A percentile compares a stretch with the other conserved stretches of the same genome.
Evolutionary conservation across 2,888 invertebrate genomes (phyloP).

Genomic region (Cinara cedri): DNA sequence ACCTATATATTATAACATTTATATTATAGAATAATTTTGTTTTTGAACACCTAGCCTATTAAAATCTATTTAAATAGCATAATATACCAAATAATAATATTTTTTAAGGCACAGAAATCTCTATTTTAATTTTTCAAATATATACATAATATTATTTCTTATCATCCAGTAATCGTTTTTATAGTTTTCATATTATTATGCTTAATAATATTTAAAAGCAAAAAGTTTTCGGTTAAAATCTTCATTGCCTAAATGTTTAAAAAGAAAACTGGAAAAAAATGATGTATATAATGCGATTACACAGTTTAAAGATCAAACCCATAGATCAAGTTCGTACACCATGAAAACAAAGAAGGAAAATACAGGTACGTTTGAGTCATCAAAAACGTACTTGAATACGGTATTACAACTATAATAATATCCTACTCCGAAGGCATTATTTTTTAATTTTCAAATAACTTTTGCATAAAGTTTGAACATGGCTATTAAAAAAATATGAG

Average conservation of each 20-base stretch:
- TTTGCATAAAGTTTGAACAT: too few relatives aligned
- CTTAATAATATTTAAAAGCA: background rate
- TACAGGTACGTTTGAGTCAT: background rate
- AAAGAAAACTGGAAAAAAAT: background rate
- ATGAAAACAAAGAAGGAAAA: background rate
- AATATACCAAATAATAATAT: background rate
- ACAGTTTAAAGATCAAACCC: background rate
- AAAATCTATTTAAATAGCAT: background rate
- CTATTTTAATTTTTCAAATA: background rate
- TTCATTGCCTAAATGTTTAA: background rate
- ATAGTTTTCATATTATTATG: background rate
- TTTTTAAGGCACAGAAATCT: background rate
- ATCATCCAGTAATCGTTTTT: background rate
- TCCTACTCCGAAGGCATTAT: background rate
- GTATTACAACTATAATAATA: background rate
- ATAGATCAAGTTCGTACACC: too few relatives aligned
- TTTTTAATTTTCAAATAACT: background rate
- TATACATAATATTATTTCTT: background rate
- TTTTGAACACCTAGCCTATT: background rate
- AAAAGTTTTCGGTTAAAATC: background rate
- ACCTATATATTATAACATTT: background rate
- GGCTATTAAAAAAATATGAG: too few relatives aligned
- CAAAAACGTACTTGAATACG: constrained; percentile 1
- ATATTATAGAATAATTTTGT: too few relatives aligned
- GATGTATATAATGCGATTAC: background rate